Base-by-base conservation (phyloP, 2,113 vertebrate genomes). In the Poecilia latipinna region DNA sequence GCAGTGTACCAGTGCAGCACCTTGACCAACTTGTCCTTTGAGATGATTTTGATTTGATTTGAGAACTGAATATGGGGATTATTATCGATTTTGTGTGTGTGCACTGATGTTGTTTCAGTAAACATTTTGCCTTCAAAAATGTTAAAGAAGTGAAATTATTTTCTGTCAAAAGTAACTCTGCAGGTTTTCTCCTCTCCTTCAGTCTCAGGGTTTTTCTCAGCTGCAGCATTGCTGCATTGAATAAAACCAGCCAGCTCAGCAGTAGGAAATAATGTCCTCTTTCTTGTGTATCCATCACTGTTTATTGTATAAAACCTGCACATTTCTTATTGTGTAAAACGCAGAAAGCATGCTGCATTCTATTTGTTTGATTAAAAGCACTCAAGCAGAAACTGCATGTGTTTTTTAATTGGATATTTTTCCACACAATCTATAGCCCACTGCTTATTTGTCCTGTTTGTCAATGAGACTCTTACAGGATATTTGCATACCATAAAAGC, bases 401-500 rank as follows among this genome's bases (percentile, higher is more conserved):
- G 60, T 74, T 48, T 78, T 78, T 68, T 76, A 65, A 72, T 85
- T 80, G 65, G 32, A 67, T 78, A 35, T 74, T 51, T 69, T 48
- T 62, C 29, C 68, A 24, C 68, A 74, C 19, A 77, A 61, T 66
- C 60, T 65, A 71, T 68, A 74, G 61, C 33, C n/a, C 32, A 78
- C 60, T 78, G 11, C 28, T 70, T 70, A 71, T 85, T 82, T 79
- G 37, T 68, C 66, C 70, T 65, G 42, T 75, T 65, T 80, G 31
- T 79, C 73, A 33, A 66, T 66, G 7, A 12, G 31, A 68, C 54
- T 62, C 29, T 64, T 78, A 65, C 69, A 74, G 57, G 32, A 77
- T 75, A 33, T 81, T 82, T 84, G 65, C 70, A 74, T 83, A 60
- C 67, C 57, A 71, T 74, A 66, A 80, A 80, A 66, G 68, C 17